A percentile compares a stretch with the other conserved stretches of the same genome.
phyloP scores from a whole-genome alignment of 2,888 invertebrate species.

The Aleiodes testaceus region DNA sequence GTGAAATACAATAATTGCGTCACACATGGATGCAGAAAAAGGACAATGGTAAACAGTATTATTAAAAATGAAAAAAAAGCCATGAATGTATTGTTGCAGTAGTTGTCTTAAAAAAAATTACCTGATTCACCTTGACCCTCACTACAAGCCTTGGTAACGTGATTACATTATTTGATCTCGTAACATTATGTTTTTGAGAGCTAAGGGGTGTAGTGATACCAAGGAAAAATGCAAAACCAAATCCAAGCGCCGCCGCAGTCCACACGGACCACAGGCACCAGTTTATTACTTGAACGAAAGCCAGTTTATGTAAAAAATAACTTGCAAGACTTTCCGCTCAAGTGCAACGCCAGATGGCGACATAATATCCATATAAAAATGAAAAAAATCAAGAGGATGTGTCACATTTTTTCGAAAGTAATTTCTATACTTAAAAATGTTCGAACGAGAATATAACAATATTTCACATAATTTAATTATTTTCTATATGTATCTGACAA shows the following conservation, averaged over 20 bases:
- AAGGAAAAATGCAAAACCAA: constrained; percentile 64
- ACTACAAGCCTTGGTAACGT: constrained; percentile 47
- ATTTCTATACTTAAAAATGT: neutral
- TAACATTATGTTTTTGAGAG: constrained; percentile 49
- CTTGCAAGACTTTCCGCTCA: neutral
- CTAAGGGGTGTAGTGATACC: constrained; percentile 63
- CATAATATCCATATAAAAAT: constrained; percentile 3
- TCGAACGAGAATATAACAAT: neutral
- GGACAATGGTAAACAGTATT: too few species aligned
- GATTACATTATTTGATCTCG: constrained; percentile 51
- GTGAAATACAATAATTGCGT: constrained; percentile 16
- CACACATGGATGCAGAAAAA: constrained; percentile 14
- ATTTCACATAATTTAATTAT: neutral
- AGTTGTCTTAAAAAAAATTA: neutral
- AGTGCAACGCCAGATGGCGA: constrained; percentile 20
- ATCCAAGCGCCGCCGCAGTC: constrained; percentile 59
- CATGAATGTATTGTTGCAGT: neutral
- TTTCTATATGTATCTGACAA: neutral
- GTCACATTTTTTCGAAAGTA: neutral
- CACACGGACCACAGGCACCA: constrained; percentile 67
- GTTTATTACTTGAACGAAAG: constrained; percentile 63
- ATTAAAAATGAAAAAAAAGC: constrained; percentile 17
- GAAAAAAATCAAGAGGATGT: neutral
- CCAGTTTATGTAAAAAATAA: constrained; percentile 61
- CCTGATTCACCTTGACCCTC: constrained; percentile 60